Conservation (phyloP, 2,113 vertebrate genomes). For the Mungos mungo region DNA sequence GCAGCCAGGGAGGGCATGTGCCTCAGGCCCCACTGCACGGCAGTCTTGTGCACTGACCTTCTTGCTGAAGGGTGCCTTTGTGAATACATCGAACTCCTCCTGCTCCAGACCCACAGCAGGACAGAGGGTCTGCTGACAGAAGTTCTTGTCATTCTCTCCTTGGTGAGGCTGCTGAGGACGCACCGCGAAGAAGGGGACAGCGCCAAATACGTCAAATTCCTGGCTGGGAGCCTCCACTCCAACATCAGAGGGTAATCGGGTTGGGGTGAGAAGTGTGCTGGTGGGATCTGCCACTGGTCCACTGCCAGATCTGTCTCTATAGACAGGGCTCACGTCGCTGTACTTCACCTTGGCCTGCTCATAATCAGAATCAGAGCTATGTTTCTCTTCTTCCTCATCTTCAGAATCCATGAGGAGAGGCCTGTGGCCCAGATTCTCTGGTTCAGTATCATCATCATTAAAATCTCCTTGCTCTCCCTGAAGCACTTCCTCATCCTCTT, state of each 20-base stretch:
- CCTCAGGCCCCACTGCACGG: conserved; percentile 58
- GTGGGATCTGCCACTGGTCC: conserved; percentile 38
- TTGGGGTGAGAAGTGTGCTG: not conserved
- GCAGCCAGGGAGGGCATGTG: conserved; percentile 84
- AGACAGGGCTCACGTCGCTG: conserved; percentile 54
- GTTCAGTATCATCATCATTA: conserved; percentile 90
- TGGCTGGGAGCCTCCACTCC: conserved; percentile 45
- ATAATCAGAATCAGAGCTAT: conserved; percentile 93
- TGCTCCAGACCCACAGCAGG: conserved; percentile 76
- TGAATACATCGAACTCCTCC: conserved; percentile 96
- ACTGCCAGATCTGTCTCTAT: not conserved
- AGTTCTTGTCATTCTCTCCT: conserved; percentile 68
- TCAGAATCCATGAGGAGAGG: conserved; percentile 98
- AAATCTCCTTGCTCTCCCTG: conserved; percentile 92
- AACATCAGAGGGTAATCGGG: conserved; percentile 40
- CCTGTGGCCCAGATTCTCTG: conserved; percentile 93
- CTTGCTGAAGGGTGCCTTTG: conserved; percentile 94
- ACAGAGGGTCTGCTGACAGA: conserved; percentile 81
- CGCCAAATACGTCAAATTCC: conserved; percentile 92
- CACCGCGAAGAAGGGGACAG: conserved; percentile 90
- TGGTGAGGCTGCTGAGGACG: conserved; percentile 71
- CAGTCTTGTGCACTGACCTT: conserved; percentile 86
- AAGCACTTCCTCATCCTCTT: conserved; percentile 92
- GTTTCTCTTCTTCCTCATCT: conserved; percentile 93
- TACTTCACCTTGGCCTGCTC: conserved; percentile 83